These are phyloP conservation scores for Nomada lathburiana DNA, from an alignment of 2,888 invertebrate species.

Conservation along the genomic window DNA sequence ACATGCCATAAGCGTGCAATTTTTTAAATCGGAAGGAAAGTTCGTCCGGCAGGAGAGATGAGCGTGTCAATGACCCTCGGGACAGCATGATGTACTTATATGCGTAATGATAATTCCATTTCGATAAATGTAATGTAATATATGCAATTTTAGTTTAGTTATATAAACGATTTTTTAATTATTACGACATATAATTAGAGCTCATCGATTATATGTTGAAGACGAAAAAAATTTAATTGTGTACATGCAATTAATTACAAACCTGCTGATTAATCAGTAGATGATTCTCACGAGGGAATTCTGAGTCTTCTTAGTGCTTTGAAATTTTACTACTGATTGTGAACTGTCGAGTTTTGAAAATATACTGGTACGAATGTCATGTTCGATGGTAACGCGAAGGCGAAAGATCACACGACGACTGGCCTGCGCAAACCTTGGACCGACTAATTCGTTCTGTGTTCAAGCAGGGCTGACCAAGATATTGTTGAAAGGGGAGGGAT, in stretches of 20 bases:
- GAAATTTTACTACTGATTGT: neutral
- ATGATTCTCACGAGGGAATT: neutral
- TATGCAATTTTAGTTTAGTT: neutral
- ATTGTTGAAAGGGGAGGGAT: constrained; percentile 35
- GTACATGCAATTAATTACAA: constrained; percentile 16
- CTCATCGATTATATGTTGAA: neutral
- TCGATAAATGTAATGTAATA: neutral
- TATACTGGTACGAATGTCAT: neutral
- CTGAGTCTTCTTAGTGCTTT: neutral
- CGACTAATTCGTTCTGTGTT: constrained; percentile 2
- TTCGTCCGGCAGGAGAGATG: constrained; percentile 4
- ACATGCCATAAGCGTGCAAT: neutral
- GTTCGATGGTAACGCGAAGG: constrained; percentile 20
- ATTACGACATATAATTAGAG: neutral
- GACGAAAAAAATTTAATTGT: neutral
- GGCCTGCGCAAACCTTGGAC: constrained; percentile 23
- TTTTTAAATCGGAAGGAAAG: constrained; percentile 41
- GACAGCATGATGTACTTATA: neutral
- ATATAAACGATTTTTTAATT: neutral
- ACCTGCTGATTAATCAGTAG: constrained; percentile 20
- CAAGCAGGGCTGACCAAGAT: constrained; percentile 25
- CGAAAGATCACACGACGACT: constrained; percentile 33
- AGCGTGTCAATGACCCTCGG: constrained; percentile 34
- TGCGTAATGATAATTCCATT: neutral
- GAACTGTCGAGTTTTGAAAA: neutral